A percentile compares a stretch with the other conserved stretches of the same genome.
Evolutionary conservation across 2,113 vertebrate species (phyloP).

Genomic region (Copsychus sechellarum): DNA sequence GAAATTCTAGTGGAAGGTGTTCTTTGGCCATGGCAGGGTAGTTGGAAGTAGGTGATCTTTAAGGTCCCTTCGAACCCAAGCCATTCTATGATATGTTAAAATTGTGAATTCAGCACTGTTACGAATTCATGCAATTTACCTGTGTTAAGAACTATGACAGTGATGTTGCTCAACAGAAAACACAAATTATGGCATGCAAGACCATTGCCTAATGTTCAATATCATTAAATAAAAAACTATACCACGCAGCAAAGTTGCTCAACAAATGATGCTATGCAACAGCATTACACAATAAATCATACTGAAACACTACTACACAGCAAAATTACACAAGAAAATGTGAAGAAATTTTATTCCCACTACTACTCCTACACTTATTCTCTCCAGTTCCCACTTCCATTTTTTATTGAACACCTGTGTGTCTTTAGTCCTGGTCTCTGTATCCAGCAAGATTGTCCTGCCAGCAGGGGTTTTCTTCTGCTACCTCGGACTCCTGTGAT

Average conservation of each 20-base stretch:
- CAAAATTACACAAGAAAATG: slow-evolving; percentile 69
- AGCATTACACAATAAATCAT: slow-evolving; percentile 51
- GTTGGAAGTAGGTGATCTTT: neutral
- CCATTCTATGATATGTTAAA: neutral
- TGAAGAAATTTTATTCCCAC: slow-evolving; percentile 65
- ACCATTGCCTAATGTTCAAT: slow-evolving; percentile 54
- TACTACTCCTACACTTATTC: slow-evolving; percentile 54
- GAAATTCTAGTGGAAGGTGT: neutral
- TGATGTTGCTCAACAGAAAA: slow-evolving; percentile 43
- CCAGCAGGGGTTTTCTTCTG: neutral
- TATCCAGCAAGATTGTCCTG: neutral
- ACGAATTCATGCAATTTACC: neutral
- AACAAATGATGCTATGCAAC: slow-evolving; percentile 58
- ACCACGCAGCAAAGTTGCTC: slow-evolving; percentile 62
- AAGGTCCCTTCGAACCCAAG: neutral
- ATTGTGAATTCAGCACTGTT: neutral
- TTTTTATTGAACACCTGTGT: neutral
- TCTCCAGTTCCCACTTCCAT: neutral
- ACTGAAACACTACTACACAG: slow-evolving; percentile 58
- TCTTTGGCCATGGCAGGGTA: neutral
- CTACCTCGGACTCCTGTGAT: neutral
- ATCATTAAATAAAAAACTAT: slow-evolving; percentile 64
- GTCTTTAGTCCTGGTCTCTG: neutral
- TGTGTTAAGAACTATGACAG: neutral
- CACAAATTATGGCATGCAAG: slow-evolving; percentile 57